Evolutionary conservation across 2,888 invertebrate species (phyloP).

Genomic region (Tetragnatha montana): DNA sequence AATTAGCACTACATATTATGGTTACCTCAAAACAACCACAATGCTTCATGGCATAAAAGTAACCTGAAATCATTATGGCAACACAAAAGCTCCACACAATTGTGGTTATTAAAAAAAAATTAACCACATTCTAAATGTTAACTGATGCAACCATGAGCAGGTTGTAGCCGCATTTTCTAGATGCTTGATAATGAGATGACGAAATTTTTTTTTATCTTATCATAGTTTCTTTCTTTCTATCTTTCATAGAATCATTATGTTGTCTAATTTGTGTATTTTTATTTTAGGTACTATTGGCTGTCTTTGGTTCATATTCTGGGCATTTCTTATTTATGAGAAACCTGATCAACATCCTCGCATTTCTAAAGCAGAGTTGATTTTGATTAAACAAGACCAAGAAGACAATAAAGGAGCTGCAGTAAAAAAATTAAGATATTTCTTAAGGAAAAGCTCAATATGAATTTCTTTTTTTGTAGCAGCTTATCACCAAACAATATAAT

Average conservation of each 20-base stretch:
- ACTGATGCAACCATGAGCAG: neutral
- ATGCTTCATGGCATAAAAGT: no score
- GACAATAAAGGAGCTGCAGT: neutral
- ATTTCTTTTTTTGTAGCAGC: no score
- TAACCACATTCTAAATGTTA: neutral
- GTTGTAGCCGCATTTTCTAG: neutral
- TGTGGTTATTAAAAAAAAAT: no score
- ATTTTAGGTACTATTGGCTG: constrained; percentile 68
- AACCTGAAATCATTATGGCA: no score
- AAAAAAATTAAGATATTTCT: no score
- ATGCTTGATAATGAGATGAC: neutral
- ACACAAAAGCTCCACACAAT: no score
- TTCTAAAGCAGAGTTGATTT: constrained; percentile 60
- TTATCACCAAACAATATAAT: no score
- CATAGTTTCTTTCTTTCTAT: neutral
- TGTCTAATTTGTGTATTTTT: neutral
- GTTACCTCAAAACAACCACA: no score
- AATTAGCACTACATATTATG: no score
- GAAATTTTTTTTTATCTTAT: neutral
- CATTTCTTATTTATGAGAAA: constrained; percentile 66
- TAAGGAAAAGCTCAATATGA: no score
- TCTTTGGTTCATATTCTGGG: constrained; percentile 72
- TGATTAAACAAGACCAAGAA: constrained; percentile 53
- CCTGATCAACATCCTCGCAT: constrained; percentile 72
- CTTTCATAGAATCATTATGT: neutral